Conservation (phyloP, 2,113 vertebrate genomes). For the Notothenia coriiceps region DNA sequence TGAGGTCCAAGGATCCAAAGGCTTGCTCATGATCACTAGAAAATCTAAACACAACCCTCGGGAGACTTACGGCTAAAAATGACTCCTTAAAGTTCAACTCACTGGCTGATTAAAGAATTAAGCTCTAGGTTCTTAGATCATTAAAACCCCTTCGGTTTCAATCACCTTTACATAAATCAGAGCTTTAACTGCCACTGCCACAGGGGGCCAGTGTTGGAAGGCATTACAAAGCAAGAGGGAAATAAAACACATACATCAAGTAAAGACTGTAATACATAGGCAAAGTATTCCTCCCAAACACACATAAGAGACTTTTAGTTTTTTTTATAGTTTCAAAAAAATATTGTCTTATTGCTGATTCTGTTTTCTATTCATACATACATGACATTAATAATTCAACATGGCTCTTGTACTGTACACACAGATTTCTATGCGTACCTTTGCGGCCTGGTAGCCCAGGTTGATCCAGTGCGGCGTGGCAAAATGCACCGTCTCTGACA, state of each 20-base stretch:
- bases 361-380: not conserved
- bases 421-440: slow-evolving; percentile 82
- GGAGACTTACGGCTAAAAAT: slow-evolving; percentile 13
- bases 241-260: not conserved
- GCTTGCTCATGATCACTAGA: slow-evolving; percentile 17
- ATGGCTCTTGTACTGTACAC: no score
- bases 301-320: not conserved
- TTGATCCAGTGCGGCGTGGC: slow-evolving; percentile 99
- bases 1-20: slow-evolving; percentile 27
- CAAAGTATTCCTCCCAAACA: slow-evolving; percentile 1
- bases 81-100: slow-evolving; percentile 32
- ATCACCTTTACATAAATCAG: slow-evolving; percentile 15
- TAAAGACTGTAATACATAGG: not conserved
- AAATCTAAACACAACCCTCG: slow-evolving; percentile 19
- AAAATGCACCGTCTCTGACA: slow-evolving; percentile 99
- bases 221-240: not conserved
- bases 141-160: slow-evolving; percentile 35
- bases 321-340: not conserved
- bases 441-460: slow-evolving; percentile 96
- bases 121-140: slow-evolving; percentile 16
- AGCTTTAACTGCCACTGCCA: slow-evolving; percentile 34
- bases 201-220: slow-evolving; percentile 52
- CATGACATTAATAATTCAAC: not conserved
- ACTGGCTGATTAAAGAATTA: slow-evolving; percentile 27
- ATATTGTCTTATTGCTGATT: not conserved